Evolutionary conservation across 1,140 invertebrate genomes (phyloP).

Genomic region (Lineus longissimus): DNA sequence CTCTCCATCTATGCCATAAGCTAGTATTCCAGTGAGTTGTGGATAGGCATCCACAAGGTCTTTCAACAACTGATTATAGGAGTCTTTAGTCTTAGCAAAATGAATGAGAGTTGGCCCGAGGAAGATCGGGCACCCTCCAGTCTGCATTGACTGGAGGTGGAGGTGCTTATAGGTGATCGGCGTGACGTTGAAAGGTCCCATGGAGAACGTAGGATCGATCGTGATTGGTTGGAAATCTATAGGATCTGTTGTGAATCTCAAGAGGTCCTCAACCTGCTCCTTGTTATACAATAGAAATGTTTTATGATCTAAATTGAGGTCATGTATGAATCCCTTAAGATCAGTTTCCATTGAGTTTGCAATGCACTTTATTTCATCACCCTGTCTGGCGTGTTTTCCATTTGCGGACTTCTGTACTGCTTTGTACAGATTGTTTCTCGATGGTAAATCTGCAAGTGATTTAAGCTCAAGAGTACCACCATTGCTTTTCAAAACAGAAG

Average conservation of each 20-base stretch:
- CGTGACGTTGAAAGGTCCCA: constrained; percentile 5
- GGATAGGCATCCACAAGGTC: background rate
- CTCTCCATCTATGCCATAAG: background rate
- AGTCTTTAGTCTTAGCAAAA: background rate
- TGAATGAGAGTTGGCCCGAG: background rate
- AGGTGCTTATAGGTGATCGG: constrained; percentile 3
- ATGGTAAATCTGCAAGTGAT: background rate
- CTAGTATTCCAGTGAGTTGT: background rate
- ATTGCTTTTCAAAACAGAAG: background rate
- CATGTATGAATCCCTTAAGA: background rate
- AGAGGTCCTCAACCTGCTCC: background rate
- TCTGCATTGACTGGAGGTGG: background rate
- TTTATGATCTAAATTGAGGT: background rate
- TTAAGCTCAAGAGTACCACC: background rate
- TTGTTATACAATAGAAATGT: background rate
- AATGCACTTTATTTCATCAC: background rate
- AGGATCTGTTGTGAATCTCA: background rate
- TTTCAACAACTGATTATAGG: background rate
- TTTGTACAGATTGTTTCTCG: background rate
- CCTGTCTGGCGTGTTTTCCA: background rate
- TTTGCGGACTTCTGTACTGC: background rate
- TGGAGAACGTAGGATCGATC: background rate
- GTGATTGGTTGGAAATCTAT: background rate
- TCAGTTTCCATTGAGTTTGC: background rate
- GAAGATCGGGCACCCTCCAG: background rate